These are phyloP conservation scores for Leucoraja erinaceus DNA, from an alignment of 2,113 vertebrate genomes.

Conservation along the genomic window DNA sequence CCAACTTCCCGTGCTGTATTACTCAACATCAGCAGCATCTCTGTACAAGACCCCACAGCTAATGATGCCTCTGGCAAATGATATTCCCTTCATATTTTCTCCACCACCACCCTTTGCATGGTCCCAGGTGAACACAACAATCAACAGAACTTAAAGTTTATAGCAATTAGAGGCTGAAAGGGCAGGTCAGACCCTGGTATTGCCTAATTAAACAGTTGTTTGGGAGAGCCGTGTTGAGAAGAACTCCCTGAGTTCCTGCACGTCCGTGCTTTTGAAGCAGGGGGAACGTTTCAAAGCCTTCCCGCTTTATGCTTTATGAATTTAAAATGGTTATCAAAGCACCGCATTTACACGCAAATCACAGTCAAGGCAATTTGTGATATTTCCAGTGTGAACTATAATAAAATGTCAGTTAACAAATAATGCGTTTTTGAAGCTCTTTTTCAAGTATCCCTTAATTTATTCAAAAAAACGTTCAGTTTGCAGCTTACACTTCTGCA, in stretches of 20 bases:
- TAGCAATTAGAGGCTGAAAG: not conserved
- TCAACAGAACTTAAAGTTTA: constrained; percentile 15
- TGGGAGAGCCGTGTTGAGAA: not conserved
- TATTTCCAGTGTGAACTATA: not conserved
- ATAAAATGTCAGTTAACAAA: not conserved
- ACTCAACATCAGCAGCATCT: constrained; percentile 44
- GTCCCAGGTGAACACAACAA: constrained; percentile 10
- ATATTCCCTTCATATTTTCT: constrained; percentile 19
- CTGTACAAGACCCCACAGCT: constrained; percentile 45
- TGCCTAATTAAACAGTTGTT: not conserved
- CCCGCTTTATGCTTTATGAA: not conserved
- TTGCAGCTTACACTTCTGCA: not conserved
- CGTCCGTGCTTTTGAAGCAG: not conserved
- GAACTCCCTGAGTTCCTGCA: not conserved
- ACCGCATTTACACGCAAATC: not conserved
- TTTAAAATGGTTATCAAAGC: not conserved
- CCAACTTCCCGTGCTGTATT: constrained; percentile 56
- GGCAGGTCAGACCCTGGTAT: not conserved
- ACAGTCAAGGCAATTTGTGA: not conserved
- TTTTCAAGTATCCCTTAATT: not conserved
- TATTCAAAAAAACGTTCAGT: not conserved
- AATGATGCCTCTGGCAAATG: constrained; percentile 31
- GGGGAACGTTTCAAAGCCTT: not conserved
- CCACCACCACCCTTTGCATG: not conserved
- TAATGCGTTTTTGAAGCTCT: not conserved